A percentile compares a stretch with the other conserved stretches of the same genome.
Conservation (phyloP, 2,113 vertebrate genomes). For the Eidolon helvum region DNA sequence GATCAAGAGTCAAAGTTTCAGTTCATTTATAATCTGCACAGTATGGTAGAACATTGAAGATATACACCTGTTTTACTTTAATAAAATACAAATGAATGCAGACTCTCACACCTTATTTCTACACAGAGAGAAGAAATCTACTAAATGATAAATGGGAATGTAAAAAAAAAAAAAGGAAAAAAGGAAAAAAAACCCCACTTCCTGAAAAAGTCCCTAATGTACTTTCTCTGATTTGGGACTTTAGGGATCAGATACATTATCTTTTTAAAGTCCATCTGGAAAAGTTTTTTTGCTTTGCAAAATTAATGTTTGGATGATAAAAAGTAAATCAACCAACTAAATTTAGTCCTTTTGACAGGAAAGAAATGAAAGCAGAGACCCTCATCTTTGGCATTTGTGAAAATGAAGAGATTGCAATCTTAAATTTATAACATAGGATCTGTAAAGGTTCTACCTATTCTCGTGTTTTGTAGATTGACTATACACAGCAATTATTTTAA, state of each 20-base stretch:
- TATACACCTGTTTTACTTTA: neutral
- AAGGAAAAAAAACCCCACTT: neutral
- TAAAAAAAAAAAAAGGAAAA: neutral
- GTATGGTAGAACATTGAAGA: neutral
- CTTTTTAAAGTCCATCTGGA: neutral
- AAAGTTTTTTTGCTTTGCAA: constrained; percentile 62
- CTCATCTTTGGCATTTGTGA: constrained; percentile 40
- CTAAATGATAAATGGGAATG: constrained; percentile 36
- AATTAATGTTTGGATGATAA: constrained; percentile 65
- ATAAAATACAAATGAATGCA: constrained; percentile 40
- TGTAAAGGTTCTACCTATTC: constrained; percentile 33
- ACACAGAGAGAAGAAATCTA: constrained; percentile 39
- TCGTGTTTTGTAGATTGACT: constrained; percentile 30
- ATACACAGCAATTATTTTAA: constrained; percentile 45
- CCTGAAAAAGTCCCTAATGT: neutral
- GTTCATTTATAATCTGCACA: neutral
- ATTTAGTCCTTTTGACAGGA: neutral
- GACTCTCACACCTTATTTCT: constrained; percentile 5
- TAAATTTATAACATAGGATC: constrained; percentile 58
- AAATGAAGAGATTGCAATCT: constrained; percentile 62
- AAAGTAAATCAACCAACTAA: constrained; percentile 41
- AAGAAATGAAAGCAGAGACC: constrained; percentile 31
- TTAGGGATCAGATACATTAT: neutral
- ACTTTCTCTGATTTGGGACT: constrained; percentile 16
- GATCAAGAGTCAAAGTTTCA: neutral